phyloP scores from a whole-genome alignment of 2,888 invertebrate species.

The Holacanthella duospinosa region DNA sequence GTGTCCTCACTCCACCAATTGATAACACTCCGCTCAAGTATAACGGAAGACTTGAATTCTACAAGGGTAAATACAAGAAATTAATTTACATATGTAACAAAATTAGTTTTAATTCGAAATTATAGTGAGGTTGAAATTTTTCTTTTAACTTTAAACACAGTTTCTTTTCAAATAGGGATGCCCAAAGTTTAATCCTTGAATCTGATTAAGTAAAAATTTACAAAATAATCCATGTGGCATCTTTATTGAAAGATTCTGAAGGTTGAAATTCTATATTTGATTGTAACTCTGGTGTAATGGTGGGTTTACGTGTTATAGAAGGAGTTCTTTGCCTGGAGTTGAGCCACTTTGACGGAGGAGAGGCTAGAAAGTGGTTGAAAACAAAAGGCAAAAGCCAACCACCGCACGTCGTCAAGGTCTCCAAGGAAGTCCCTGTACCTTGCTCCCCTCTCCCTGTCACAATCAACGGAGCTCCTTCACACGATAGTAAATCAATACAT shows the following conservation, averaged over 20 bases:
- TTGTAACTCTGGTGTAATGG: too few species aligned
- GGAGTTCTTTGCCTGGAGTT: slow-evolving; percentile 82
- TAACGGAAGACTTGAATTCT: slow-evolving; percentile 68
- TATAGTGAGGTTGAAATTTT: too few species aligned
- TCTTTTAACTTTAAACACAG: too few species aligned
- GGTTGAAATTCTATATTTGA: too few species aligned
- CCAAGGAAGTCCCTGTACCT: slow-evolving; percentile 32
- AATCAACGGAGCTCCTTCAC: slow-evolving; percentile 57
- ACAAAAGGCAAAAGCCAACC: slow-evolving; percentile 80
- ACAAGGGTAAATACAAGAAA: slow-evolving; percentile 57
- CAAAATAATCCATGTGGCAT: too few species aligned
- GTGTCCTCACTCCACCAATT: slow-evolving; percentile 9
- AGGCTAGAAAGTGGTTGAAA: slow-evolving; percentile 76
- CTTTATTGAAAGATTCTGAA: too few species aligned
- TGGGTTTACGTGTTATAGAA: slow-evolving; percentile 50
- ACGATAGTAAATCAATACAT: slow-evolving; percentile 55
- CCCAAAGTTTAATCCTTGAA: too few species aligned
- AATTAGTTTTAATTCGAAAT: too few species aligned
- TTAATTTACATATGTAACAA: too few species aligned
- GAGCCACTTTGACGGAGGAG: slow-evolving; percentile 58
- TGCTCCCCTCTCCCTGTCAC: slow-evolving; percentile 5
- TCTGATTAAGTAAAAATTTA: too few species aligned
- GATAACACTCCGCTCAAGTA: slow-evolving; percentile 38
- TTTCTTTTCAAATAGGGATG: too few species aligned
- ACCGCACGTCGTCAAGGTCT: slow-evolving; percentile 44